Evolutionary conservation across 2,797 vertebrate genomes (phyloP).

Genomic region (Catharus ustulatus): DNA sequence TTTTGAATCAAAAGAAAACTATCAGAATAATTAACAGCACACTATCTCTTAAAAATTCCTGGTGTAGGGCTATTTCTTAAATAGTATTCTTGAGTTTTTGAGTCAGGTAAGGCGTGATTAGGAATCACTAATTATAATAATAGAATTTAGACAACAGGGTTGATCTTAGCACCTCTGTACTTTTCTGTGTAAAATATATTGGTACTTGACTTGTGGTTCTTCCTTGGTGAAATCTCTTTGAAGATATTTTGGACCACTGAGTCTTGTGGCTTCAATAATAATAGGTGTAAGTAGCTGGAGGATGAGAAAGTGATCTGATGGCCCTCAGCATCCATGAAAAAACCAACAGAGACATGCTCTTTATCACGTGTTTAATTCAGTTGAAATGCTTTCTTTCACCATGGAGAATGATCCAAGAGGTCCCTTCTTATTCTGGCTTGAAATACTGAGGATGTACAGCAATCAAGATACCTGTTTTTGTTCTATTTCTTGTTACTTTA

Average conservation of each 20-base stretch:
- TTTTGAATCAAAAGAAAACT: neutral
- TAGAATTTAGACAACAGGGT: neutral
- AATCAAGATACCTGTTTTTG: too few species aligned
- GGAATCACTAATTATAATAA: neutral
- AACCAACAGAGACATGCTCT: fast-evolving
- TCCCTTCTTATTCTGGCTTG: neutral
- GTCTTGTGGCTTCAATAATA: neutral
- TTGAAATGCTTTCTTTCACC: neutral
- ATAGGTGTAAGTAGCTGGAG: neutral
- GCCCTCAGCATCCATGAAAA: neutral
- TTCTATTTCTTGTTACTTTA: neutral
- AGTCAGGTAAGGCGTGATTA: neutral
- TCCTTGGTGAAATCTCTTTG: neutral
- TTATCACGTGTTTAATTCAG: neutral
- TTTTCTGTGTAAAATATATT: neutral
- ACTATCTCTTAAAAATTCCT: neutral
- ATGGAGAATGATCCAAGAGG: neutral
- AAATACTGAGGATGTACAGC: neutral
- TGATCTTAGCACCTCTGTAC: neutral
- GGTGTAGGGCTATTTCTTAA: neutral
- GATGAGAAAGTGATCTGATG: neutral
- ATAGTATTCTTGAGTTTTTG: neutral
- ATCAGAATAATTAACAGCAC: neutral
- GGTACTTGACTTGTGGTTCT: neutral
- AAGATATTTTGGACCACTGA: neutral